Conservation (phyloP, 2,113 vertebrate genomes). For the Oncorhynchus nerka region DNA sequence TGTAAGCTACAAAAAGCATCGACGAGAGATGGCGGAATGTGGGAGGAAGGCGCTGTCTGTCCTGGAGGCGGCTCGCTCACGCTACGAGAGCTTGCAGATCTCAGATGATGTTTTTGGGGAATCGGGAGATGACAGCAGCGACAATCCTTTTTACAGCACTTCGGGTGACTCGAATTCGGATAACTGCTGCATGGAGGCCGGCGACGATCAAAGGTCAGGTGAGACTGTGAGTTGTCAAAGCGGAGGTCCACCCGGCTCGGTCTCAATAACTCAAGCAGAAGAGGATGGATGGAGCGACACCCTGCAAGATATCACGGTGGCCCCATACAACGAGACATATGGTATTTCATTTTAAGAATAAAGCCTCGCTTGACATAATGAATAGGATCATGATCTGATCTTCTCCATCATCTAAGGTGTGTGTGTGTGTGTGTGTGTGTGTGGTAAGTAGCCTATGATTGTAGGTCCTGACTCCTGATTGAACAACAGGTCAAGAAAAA, state of each 20-base stretch:
- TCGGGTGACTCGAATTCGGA: conserved; percentile 90
- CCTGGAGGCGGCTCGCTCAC: conserved; percentile 90
- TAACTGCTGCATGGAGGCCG: conserved; percentile 72
- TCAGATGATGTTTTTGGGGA: conserved; percentile 97
- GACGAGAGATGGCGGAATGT: conserved; percentile 68
- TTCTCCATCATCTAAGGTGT: not conserved
- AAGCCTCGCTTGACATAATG: not conserved
- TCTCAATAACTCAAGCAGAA: conserved; percentile 72
- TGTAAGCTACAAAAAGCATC: conserved; percentile 31
- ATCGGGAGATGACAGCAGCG: conserved; percentile 93
- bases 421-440: not conserved
- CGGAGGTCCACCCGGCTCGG: conserved; percentile 64
- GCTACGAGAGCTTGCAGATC: conserved; percentile 97
- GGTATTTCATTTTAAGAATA: conserved; percentile 69
- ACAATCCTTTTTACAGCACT: conserved; percentile 96
- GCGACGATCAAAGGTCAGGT: conserved; percentile 67
- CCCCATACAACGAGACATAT: conserved; percentile 83
- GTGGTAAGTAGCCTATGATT: too few relatives aligned
- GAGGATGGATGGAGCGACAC: conserved; percentile 83
- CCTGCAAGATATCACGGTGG: conserved; percentile 82
- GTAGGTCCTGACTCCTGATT: too few relatives aligned
- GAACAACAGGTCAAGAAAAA: not conserved
- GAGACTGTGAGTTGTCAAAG: conserved; percentile 32
- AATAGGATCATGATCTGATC: not conserved
- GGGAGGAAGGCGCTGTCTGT: conserved; percentile 83